These are phyloP conservation scores for Megalops cyprinoides DNA, from an alignment of 2,797 vertebrate genomes.

Conservation along the genomic window DNA sequence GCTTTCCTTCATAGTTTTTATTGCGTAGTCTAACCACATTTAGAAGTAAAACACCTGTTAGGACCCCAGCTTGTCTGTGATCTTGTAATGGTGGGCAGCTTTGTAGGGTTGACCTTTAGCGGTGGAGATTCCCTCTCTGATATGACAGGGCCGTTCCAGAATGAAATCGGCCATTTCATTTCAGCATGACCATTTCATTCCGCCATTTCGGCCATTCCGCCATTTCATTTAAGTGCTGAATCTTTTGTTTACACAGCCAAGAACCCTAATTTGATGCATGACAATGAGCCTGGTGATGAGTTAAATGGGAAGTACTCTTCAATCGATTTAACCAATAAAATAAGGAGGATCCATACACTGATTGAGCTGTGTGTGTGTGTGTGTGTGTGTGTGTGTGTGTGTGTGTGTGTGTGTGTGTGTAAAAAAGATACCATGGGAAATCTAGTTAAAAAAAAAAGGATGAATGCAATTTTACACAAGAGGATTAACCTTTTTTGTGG, in stretches of 20 bases:
- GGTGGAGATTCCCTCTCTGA: not conserved
- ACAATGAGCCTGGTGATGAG: not conserved
- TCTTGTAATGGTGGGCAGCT: not conserved
- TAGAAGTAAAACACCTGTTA: no score
- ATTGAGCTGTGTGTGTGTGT: no score
- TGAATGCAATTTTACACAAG: no score
- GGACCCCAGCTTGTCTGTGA: not conserved
- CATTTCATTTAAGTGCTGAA: no score
- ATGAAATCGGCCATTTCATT: not conserved
- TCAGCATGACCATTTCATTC: no score
- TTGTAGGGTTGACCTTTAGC: constrained; percentile 14
- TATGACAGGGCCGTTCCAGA: constrained; percentile 3
- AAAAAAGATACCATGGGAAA: no score
- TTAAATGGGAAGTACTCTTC: constrained; percentile 9
- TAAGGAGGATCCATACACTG: not conserved
- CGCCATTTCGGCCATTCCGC: no score
- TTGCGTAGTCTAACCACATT: no score
- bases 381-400: no score
- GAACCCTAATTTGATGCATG: not conserved
- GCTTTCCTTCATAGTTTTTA: no score
- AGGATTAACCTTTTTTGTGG: not conserved
- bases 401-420: no score
- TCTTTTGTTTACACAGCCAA: not conserved
- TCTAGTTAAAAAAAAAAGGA: no score
- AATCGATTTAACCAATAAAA: not conserved